Percentiles rank a stretch among this genome's conserved stretches.
These are phyloP conservation scores for Colostygia pectinataria DNA, from an alignment of 2,888 invertebrate species.

Conservation along the genomic window DNA sequence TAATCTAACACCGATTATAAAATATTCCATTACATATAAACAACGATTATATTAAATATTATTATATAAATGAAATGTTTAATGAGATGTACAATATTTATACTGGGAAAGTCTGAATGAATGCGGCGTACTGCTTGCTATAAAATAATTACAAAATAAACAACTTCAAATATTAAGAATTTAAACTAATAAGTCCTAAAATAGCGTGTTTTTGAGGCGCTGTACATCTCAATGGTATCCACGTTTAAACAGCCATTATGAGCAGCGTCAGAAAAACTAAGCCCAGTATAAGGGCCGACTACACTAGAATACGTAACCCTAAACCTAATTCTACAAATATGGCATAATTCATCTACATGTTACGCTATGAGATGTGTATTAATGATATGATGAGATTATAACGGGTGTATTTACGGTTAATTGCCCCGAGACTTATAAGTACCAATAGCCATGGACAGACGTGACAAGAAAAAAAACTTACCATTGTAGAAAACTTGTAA, in stretches of 20 bases:
- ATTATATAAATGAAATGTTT: neutral
- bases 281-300: constrained; percentile 64
- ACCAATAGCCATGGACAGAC: constrained; percentile 42
- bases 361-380: constrained; percentile 78
- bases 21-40: constrained; percentile 3
- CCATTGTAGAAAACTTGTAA: neutral
- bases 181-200: too few species aligned
- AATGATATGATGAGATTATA: constrained; percentile 77
- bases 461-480: constrained; percentile 24
- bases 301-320: constrained; percentile 54
- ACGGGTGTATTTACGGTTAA: constrained; percentile 26
- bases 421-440: constrained; percentile 39
- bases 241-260: constrained; percentile 12
- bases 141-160: too few species aligned
- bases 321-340: constrained; percentile 57
- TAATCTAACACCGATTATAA: constrained; percentile 9
- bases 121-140: too few species aligned
- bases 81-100: constrained; percentile 4
- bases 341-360: constrained; percentile 67
- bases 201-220: neutral
- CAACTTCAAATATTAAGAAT: too few species aligned
- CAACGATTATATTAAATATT: constrained; percentile 1
- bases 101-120: neutral
- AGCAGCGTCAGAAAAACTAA: constrained; percentile 37
- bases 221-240: constrained; percentile 11